Evolutionary conservation across 1,140 invertebrate species (phyloP), one percentile per base, ranked within the genome.

Genomic region (Magallana gigas): DNA sequence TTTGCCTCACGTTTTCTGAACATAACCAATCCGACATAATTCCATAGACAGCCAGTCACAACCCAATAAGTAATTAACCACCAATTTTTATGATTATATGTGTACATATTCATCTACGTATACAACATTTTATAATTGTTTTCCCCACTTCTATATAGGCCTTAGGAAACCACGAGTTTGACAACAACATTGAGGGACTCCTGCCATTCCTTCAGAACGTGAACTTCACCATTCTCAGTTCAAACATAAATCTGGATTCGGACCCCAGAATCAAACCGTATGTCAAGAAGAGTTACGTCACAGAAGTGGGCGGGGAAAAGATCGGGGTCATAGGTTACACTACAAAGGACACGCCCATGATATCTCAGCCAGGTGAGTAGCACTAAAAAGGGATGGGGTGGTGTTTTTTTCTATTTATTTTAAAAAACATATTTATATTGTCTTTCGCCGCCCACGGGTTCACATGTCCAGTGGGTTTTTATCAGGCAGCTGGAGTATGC

Each of bases 101-200:
- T 48, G 36, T 48, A 48, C 2, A 48, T 48, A 48, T 48, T 48
- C 36, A 48, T 48, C 1, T 4, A 48, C 36, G 5, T 4, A 48
- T 48, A 48, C 36, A 48, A 48, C 36, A 48, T 48, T 48, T 3
- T 48, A 48, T 48, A 23, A 23, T 23, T 23, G 36, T 48, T n/a
- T 18, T 29, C 12, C 12, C 4, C 4, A 12, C 57, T 7, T 62
- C 7, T 57, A 85, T 83, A 18, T 83, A 98, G 97, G 97, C 96
- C 14, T 95, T 99, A 83, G 98, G 98, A 29, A 99, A 99, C 92
- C 98, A 99, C 92, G 98, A 99, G 94, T 98, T 99, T 92, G 98
- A 99, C 93, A 96, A 97, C 85, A 97, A 97, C 0, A 95, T 97
- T 0, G 92, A 93, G 2, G 97, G 97, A 12, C 93, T 98, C 6